Evolutionary conservation across 2,888 invertebrate species (phyloP), one percentile per base, ranked within the genome.

Genomic region (Cosmia pyralina): DNA sequence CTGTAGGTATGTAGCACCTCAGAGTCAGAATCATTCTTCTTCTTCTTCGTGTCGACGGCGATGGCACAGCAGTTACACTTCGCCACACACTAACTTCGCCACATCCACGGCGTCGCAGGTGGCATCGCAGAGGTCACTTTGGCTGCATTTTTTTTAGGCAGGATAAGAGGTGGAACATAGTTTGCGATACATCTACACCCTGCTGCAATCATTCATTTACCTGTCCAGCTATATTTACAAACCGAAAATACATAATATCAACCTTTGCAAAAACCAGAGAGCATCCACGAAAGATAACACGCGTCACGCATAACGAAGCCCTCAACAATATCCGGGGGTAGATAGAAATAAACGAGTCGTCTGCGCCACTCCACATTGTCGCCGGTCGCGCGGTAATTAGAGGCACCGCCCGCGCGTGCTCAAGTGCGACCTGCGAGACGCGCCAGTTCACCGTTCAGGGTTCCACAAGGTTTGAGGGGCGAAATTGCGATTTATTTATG

Each of bases 301-400:
- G 78, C 79, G 71, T 80, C 76, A 85, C 85, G 85, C 85, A 85
- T 85, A 85, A 85, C 84, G 85, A 85, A 69, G 72, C 75, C 57
- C 76, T 76, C 66, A 38, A 81, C 79, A 81, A 74, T 81, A 81
- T 77, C 81, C 65, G 79, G 55, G 80, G 75, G 76, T 79, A 83
- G 79, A 82, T 78, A 75, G 64, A 84, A 85, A 81, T 84, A 84
- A 85, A 81, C 75, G 82, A 83, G 82, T 72, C 75, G 82, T 74
- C 75, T 68, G 67, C 60, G 55, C 70, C 86, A 81, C 88, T 87
- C 84, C 85, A 86, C 86, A 81, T 80, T 85, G 87, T 86, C 85
- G 77, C 87, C 79, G 81, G 79, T 82, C 85, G 79, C 81, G 73
- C 83, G 87, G 87, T 92, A 92, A 92, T 92, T 91, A 92, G 91